Evolutionary conservation across 2,113 vertebrate species (phyloP), one percentile per base, ranked within the genome.

Genomic region (Neotoma lepida): DNA sequence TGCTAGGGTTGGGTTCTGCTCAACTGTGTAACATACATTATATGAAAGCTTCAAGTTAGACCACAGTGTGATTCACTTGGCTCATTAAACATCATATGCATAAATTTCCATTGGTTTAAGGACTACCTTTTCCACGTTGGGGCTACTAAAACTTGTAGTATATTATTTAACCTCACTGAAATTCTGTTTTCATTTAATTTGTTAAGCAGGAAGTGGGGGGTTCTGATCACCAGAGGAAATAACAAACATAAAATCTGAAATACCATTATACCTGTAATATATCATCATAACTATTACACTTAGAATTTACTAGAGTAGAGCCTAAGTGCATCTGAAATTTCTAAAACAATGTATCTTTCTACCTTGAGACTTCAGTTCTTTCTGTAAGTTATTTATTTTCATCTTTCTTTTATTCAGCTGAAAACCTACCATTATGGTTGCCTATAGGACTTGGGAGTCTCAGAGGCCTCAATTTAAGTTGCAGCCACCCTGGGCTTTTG

Each of bases 1-100:
- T 51, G 24, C 93, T 58, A 87, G 66, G 80, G 87, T 51, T 93
- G 93, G 91, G 87, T 61, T 94, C 66, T 66, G 44, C n/a, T 78
- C 51, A 77, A 58, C 41, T 26, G 46, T 46, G 51, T 58, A 54
- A 86, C 49, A 87, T 41, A n/a, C 68, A 49, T 39, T 64, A 58
- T 33, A 63, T 88, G 84, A 95, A 92, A 94, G 70, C 35, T 78
- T 76, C n/a, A 88, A 58, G 58, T 73, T 24, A 74, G 71, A 76
- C 84, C 41, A 7, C 61, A 66, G 35, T 41, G 54, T 51, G 58
- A 95, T 73, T 91, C 58, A 87, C 56, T 90, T 49, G 64, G 64
- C 24, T 91, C 90, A 28, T 51, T 84, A 89, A 91, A 44, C 49
- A 56, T n/a, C 71, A 49, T 22, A 30, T 20, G 44, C 22, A 39